Base-by-base conservation (phyloP, 1,140 invertebrate species). In the Drosophila subpulchrella region DNA sequence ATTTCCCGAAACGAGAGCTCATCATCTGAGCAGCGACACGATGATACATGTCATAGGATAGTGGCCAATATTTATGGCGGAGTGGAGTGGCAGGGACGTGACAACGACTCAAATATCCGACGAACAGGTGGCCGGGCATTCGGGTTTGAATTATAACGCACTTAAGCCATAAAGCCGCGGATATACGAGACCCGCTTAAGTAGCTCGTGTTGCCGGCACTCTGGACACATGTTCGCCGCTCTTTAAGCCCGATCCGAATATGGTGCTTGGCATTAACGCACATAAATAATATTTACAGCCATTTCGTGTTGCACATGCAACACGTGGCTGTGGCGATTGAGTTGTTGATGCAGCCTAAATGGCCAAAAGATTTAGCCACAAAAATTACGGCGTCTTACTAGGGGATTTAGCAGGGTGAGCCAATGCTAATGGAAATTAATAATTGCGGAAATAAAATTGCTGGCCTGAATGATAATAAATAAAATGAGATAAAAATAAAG, bases 231-330 rank as follows among this genome's bases (percentile, higher is more conserved):
- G 51, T 54, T 59, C 15, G 54, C 24, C 62, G 38, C 54, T 27
- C 44, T 41, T 57, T 20, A 36, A 71, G 51, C 42, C 65, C 65
- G 27, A 68, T 58, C 68, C 66, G 54, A 58, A 41, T 41, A 72
- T 39, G 72, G 81, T 61, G 65, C 80, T 80, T 58, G 74, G 55
- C 60, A 32, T 71, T 71, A 71, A 70, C 48, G 67, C 67, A 79
- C 79, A 86, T 86, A 82, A 86, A 88, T 86, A 83, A 75, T 79
- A 79, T 88, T 88, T 76, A 86, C 82, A 78, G 75, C 82, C 78
- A 70, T 83, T 86, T 63, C 82, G 84, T 89, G 83, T 71, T 60
- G 68, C 68, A 73, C 84, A 89, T 88, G 83, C 83, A 88, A 89
- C 83, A 88, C 83, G 83, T 88, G 84, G 84, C 67, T 34, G n/a